Base-by-base conservation (phyloP, 2,888 invertebrate species). In the Mylabris sibirica region DNA sequence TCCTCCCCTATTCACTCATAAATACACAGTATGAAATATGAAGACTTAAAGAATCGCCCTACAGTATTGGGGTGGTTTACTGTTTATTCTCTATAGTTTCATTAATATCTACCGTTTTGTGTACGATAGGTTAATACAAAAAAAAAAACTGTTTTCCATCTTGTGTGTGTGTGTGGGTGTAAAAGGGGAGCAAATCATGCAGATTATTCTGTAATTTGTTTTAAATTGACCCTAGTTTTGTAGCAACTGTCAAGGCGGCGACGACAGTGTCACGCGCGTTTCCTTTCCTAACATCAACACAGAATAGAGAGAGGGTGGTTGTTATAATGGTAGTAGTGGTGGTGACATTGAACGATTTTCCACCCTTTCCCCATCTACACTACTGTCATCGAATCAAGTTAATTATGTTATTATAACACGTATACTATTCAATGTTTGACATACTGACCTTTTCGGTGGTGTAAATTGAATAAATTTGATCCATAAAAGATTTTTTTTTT, bases 171-270 rank as follows among this genome's bases (percentile, higher is more conserved):
- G 30, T 30, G 30, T 30, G 4, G 4, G 14, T 38, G 9, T 12
- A 38, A 66, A 67, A 49, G 64, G 65, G 67, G 63, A 65, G 69
- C 59, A 65, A 71, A 70, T 60, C 72, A 68, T 67, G 67, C 70
- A 69, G 66, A 71, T 71, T 68, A 69, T 73, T 71, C 64, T 63
- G 69, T 73, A 73, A 73, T 73, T 73, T 68, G 66, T 71, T 73
- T 73, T 73, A 71, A 73, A 73, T 73, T 73, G 73, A 73, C 71
- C 73, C 68, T 57, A 53, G 49, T 53, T 22, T 53, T 22, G 22
- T 24, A 12, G 20, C 20, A 12, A 53, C 53, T 53, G 53, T 53
- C 53, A 53, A 53, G 24, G 24, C 53, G 53, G 22, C 41, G 53
- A 22, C 53, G 53, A 53, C 41, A 64, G 44, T 20, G 20, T 44